Evolutionary conservation across 2,888 invertebrate genomes (phyloP).

Genomic region (Yponomeuta plumbellus): DNA sequence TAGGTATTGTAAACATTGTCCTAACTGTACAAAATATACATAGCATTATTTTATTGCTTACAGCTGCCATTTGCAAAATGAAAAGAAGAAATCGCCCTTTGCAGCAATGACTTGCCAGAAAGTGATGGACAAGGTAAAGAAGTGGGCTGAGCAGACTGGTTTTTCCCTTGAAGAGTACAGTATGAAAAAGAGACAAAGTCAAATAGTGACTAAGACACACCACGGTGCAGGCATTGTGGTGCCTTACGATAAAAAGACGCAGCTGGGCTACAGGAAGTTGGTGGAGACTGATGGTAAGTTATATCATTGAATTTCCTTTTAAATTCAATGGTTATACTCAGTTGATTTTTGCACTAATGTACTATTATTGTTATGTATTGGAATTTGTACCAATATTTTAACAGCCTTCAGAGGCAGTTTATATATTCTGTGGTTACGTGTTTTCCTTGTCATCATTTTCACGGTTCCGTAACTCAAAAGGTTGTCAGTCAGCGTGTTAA

Average conservation of each 20-base stretch:
- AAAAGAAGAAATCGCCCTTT: slow-evolving; percentile 78
- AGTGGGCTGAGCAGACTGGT: slow-evolving; percentile 77
- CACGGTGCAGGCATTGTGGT: slow-evolving; percentile 91
- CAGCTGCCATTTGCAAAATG: slow-evolving; percentile 72
- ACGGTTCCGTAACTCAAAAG: no score
- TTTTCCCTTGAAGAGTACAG: slow-evolving; percentile 75
- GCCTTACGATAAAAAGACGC: slow-evolving; percentile 86
- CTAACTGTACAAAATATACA: no score
- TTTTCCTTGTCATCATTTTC: no score
- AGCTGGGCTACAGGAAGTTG: slow-evolving; percentile 89
- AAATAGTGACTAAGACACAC: slow-evolving; percentile 82
- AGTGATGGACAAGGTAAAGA: slow-evolving; percentile 78
- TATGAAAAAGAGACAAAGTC: slow-evolving; percentile 78
- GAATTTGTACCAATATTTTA: no score
- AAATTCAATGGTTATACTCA: slow-evolving; percentile 17
- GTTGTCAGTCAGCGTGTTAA: no score
- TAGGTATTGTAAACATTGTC: no score
- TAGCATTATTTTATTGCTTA: slow-evolving; percentile 15
- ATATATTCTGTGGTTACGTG: no score
- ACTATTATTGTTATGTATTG: no score
- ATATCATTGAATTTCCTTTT: no score
- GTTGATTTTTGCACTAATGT: not conserved
- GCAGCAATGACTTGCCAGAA: slow-evolving; percentile 75
- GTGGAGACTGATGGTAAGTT: slow-evolving; percentile 81
- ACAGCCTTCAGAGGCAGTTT: no score